Percentiles rank a stretch among this genome's conserved stretches.
These are phyloP conservation scores for Cheilosia impressa DNA, from an alignment of 2,888 invertebrate species.

Conservation along the genomic window DNA sequence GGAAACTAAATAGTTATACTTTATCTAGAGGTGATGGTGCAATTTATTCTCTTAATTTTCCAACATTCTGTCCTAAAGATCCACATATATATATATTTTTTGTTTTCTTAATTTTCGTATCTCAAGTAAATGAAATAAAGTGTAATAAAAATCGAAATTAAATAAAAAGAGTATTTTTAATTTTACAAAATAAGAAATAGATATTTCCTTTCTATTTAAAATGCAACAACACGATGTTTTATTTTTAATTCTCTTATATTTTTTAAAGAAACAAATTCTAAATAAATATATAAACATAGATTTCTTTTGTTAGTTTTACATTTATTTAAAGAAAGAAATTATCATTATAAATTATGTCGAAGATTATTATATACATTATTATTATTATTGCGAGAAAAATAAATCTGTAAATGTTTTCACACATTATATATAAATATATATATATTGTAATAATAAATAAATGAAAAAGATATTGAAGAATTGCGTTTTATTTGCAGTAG, in stretches of 20 bases:
- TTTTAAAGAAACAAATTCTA: slow-evolving; percentile 38
- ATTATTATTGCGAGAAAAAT: slow-evolving; percentile 53
- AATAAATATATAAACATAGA: slow-evolving; percentile 24
- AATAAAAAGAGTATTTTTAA: slow-evolving; percentile 23
- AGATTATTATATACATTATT: slow-evolving; percentile 46
- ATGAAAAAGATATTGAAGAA: slow-evolving; percentile 50
- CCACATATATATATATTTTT: slow-evolving; percentile 12
- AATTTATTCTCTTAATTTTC: slow-evolving; percentile 73
- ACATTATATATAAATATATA: slow-evolving; percentile 14
- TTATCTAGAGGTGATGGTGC: slow-evolving; percentile 77
- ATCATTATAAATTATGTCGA: slow-evolving; percentile 59
- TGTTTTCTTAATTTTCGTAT: slow-evolving; percentile 20
- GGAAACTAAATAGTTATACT: slow-evolving; percentile 40
- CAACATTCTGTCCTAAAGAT: slow-evolving; percentile 70
- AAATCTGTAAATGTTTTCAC: slow-evolving; percentile 72
- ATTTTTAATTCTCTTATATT: slow-evolving; percentile 35
- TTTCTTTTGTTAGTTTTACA: slow-evolving; percentile 42
- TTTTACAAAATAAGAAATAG: slow-evolving; percentile 15
- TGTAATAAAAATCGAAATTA: slow-evolving; percentile 24
- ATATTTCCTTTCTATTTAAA: slow-evolving; percentile 18
- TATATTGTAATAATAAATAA: slow-evolving; percentile 73
- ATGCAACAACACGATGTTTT: slow-evolving; percentile 33
- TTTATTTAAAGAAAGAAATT: slow-evolving; percentile 22
- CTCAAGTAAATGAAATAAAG: slow-evolving; percentile 9
- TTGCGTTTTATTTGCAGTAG: background rate